A percentile compares a stretch with the other conserved stretches of the same genome.
These are phyloP conservation scores for Pongo pygmaeus DNA, from an alignment of 2,113 vertebrate species.

Conservation along the genomic window DNA sequence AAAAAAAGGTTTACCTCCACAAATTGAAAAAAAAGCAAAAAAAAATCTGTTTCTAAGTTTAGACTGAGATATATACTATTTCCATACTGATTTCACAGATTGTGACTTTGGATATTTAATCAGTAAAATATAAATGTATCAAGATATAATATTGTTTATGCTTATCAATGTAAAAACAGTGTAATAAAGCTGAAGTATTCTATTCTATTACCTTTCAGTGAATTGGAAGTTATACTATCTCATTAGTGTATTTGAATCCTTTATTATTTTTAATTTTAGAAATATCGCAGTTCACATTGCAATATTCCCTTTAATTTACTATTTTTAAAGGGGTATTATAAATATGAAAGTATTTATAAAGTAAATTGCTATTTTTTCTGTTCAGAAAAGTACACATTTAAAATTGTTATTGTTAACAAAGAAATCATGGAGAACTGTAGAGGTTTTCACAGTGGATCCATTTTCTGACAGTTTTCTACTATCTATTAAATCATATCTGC, in stretches of 20 bases:
- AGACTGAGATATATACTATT: not conserved
- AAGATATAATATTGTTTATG: constrained; percentile 40
- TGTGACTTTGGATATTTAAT: constrained; percentile 69
- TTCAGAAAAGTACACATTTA: constrained; percentile 72
- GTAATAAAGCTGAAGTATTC: constrained; percentile 34
- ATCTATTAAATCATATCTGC: constrained; percentile 54
- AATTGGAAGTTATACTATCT: constrained; percentile 31
- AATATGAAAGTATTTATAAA: constrained; percentile 80
- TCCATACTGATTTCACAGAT: constrained; percentile 49
- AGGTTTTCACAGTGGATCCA: constrained; percentile 52
- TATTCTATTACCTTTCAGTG: not conserved
- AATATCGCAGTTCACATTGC: not conserved
- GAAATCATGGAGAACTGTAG: constrained; percentile 13
- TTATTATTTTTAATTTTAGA: constrained; percentile 54
- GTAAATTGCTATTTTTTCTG: constrained; percentile 56
- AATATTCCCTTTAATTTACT: constrained; percentile 34
- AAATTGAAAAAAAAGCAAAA: constrained; percentile 53
- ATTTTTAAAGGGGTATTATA: constrained; percentile 74
- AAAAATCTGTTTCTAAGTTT: constrained; percentile 8
- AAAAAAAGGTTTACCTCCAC: constrained; percentile 55
- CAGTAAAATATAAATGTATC: constrained; percentile 59
- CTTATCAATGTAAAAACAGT: constrained; percentile 30
- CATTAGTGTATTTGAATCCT: constrained; percentile 28
- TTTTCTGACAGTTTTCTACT: constrained; percentile 54
- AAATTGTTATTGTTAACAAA: constrained; percentile 81